Evolutionary conservation across 2,113 vertebrate species (phyloP), one percentile per base, ranked within the genome.

Genomic region (Trochalopteron elliotii): DNA sequence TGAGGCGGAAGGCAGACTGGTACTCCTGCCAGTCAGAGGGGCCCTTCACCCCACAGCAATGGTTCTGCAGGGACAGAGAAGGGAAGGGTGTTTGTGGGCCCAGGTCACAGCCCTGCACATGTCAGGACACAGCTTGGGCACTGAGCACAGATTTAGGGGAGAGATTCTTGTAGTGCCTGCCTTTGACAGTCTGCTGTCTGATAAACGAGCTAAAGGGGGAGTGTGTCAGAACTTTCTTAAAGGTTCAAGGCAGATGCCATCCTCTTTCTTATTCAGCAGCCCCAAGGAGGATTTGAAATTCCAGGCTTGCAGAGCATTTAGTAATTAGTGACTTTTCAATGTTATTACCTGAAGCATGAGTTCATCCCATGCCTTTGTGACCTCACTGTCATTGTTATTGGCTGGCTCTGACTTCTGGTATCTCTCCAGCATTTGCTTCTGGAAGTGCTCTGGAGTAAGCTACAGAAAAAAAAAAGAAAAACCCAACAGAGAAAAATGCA

Each of bases 381-480:
- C 63, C 6, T 94, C 91, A 97, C 97, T 82, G 35, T 98, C 96
- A 10, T 97, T 98, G 28, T 97, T 97, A 89, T 60, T 98, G 18
- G 33, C 81, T 39, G 97, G 35, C 1, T 96, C 95, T 75, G 86
- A 40, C 30, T 98, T 98, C 27, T 96, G 57, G 85, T 98, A 98
- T 11, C 83, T 97, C 64, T 98, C 95, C 68, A 98, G 64, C 98
- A 98, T 98, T 97, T 98, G 97, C 89, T 97, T 98, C 96, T 98
- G 90, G 95, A 98, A 98, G 76, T 97, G 57, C 60, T 97, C 96
- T 14, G 83, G 91, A 78, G 97, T 98, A 44, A 98, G 96, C 98
- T 98, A 59, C 5, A 39, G 20, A 12, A 49, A 25, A 63, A 90
- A 60, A 52, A 45, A 6, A 45, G 25, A 30, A 39, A 20, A 59